Evolutionary conservation across 2,113 vertebrate genomes (phyloP), one percentile per base, ranked within the genome.

Genomic region (Phocoena sinus): DNA sequence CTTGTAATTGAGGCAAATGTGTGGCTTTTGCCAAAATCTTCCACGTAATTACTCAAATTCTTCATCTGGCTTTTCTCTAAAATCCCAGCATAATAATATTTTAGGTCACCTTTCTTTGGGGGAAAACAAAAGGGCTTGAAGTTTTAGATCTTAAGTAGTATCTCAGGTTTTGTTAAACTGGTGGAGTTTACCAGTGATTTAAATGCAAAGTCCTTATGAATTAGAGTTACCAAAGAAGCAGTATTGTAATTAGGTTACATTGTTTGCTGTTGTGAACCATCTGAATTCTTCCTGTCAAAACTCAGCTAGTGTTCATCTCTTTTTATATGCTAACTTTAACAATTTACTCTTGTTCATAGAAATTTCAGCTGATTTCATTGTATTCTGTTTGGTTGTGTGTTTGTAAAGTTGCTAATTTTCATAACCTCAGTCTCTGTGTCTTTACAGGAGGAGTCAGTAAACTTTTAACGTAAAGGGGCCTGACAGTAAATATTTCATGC

Each of bases 1-100:
- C 53, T 93, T 60, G 50, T 94, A 94, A 97, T 82, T 95, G 74
- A 93, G 70, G 47, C 15, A 96, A 91, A 91, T 96, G 44, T 84
- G 25, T 41, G 33, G 14, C 70, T 86, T 95, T 96, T 77, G 36
- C 44, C 67, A 12, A 91, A 92, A 79, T 91, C 95, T 97, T 76
- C 41, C 74, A 87, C 36, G 70, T 85, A 92, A 85, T 94, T 95
- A 94, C 74, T 83, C 33, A 85, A 94, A 92, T 83, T 95, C 38
- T 95, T 94, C 36, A 92, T 28, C 89, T 93, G 76, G 31, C 14
- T 95, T 73, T 91, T 85, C 56, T 67, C 20, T 88, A 84, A 94
- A 91, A 83, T 77, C 13, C 33, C 25, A 94, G 21, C 0, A 17
- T 92, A 97, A 84, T 23, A 77, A 23, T 70, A 79, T 94, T 82